Evolutionary conservation across 2,113 vertebrate genomes (phyloP), one percentile per base, ranked within the genome.

Genomic region (Taxidea taxus): DNA sequence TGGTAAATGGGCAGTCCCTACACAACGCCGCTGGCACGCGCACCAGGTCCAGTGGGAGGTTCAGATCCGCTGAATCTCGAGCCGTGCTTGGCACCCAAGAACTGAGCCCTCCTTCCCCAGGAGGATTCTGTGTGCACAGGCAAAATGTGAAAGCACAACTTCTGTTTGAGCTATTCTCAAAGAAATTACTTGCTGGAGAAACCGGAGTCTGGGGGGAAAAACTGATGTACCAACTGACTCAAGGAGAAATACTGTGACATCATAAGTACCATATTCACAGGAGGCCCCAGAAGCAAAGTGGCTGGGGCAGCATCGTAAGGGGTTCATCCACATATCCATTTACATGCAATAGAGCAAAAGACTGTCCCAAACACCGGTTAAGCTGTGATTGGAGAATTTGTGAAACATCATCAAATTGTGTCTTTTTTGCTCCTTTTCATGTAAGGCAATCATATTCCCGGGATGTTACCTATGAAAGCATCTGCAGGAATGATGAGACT

Each of bases 381-480:
- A 98, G 87, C 90, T 97, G 94, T 83, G 97, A 97, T 85, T 97
- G 97, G 97, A 98, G 98, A 97, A 97, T 96, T 97, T 97, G 98
- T 92, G 95, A 97, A 98, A 97, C 97, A 95, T 91, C 97, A 97
- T 92, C 97, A 94, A 97, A 97, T 91, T 95, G 92, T 81, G 89
- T 95, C 89, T 91, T 97, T 97, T 97, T 85, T 72, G 70, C 39
- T 97, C 95, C 87, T 87, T 95, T 97, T 90, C 97, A 97, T 98
- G 97, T 91, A 98, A 97, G 98, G 75, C 92, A 31, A 82, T 13
- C 47, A 44, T 95, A 93, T 97, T 97, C 88, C 90, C 83, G 58
- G 90, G 97, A 98, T 95, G 95, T 98, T 97, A 97, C 91, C 97
- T 98, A 95, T 97, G 89, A 97, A 97, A 96, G 54, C 94, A 96